Percentiles rank a stretch among this genome's conserved stretches.
Conservation (phyloP, 2,888 invertebrate genomes). For the Diarsia rubi region DNA sequence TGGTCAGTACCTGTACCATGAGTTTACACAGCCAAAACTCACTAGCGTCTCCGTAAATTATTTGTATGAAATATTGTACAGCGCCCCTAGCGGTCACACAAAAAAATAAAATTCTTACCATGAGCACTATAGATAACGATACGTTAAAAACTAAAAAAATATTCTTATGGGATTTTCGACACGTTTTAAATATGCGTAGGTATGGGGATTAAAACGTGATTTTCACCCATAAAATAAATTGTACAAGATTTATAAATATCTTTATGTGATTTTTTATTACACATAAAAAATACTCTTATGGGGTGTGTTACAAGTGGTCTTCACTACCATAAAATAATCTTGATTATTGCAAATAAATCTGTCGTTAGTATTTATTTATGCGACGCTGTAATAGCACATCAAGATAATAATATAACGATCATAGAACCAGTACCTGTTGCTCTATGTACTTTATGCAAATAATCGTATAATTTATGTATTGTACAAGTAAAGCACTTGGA, state of each 20-base stretch:
- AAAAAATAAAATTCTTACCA: too few species aligned
- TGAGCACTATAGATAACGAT: too few species aligned
- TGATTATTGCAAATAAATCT: not conserved
- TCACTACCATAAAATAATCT: not conserved
- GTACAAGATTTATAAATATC: not conserved
- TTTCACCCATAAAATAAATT: not conserved
- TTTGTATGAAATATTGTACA: too few species aligned
- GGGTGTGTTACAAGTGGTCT: not conserved
- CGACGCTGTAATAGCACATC: not conserved
- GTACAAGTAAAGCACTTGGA: not conserved
- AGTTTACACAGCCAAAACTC: too few species aligned
- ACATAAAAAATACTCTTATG: too few species aligned
- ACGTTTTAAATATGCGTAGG: not conserved
- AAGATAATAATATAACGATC: not conserved
- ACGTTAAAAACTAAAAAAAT: too few species aligned
- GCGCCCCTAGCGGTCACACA: too few species aligned
- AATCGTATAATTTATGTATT: not conserved
- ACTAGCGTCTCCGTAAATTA: too few species aligned
- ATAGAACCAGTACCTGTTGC: constrained; percentile 1
- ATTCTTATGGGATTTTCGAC: not conserved
- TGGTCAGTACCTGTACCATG: too few species aligned
- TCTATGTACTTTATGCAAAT: constrained; percentile 19
- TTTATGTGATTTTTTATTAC: not conserved
- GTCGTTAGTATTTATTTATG: constrained; percentile 6
- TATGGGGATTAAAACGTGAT: not conserved